A percentile compares a stretch with the other conserved stretches of the same genome.
Conservation (phyloP, 2,888 invertebrate genomes). For the Cryptocephalus primarius region DNA sequence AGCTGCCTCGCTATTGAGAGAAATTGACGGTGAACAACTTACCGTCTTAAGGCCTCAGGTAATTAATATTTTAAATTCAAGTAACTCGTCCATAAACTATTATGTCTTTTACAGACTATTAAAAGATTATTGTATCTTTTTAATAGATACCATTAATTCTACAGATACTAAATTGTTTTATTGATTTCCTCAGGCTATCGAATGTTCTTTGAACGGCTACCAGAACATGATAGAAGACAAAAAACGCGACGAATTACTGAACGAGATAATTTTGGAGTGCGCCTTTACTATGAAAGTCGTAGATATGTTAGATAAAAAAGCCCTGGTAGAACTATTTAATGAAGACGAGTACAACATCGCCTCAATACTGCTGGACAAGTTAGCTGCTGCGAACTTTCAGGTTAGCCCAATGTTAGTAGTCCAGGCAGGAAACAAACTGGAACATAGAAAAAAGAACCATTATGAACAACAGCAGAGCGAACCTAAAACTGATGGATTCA, state of each 20-base stretch:
- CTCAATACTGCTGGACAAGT: conserved; percentile 30
- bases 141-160: too few relatives aligned
- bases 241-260: conserved; percentile 50
- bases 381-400: conserved; percentile 29
- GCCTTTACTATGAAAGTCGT: conserved; percentile 43
- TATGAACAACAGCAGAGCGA: not conserved
- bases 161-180: too few relatives aligned
- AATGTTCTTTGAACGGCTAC: conserved; percentile 62
- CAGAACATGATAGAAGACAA: conserved; percentile 44
- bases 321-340: conserved; percentile 53
- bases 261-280: conserved; percentile 57
- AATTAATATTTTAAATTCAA: not conserved
- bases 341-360: conserved; percentile 35
- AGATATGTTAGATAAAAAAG: conserved; percentile 42
- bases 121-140: too few relatives aligned
- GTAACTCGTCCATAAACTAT: too few relatives aligned
- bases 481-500: conserved; percentile 1
- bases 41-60: conserved; percentile 47
- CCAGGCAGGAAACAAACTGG: conserved; percentile 30
- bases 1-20: conserved; percentile 45
- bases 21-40: conserved; percentile 53
- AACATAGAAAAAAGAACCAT: conserved; percentile 21
- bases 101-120: too few relatives aligned
- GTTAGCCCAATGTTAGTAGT: conserved; percentile 27
- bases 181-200: conserved; percentile 47